Conservation (phyloP, 2,113 vertebrate genomes). For the Nanorana parkeri region DNA sequence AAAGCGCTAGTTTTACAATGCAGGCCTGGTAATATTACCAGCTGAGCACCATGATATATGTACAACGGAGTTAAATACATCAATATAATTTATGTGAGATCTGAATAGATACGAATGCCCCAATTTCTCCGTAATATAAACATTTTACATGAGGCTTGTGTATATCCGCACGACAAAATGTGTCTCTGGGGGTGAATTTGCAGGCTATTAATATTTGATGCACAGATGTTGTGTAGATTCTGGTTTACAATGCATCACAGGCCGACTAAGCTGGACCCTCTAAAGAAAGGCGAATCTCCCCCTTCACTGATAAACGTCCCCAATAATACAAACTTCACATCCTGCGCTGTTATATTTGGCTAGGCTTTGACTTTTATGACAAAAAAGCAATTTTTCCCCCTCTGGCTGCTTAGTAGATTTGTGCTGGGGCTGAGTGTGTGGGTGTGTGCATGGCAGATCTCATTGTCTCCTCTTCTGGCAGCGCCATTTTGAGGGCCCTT, state of each 20-base stretch:
- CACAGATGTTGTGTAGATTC: constrained; percentile 43
- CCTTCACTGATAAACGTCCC: neutral
- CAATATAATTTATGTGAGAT: constrained; percentile 45
- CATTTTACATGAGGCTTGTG: constrained; percentile 44
- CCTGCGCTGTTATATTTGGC: constrained; percentile 21
- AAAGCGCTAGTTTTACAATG: neutral
- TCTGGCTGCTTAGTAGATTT: neutral
- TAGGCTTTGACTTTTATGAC: neutral
- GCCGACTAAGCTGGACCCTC: constrained; percentile 7
- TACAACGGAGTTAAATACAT: constrained; percentile 28
- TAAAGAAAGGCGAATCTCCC: neutral
- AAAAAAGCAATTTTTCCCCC: neutral
- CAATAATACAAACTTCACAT: neutral
- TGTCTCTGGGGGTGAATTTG: constrained; percentile 31
- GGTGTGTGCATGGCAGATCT: constrained; percentile 21
- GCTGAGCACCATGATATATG: constrained; percentile 26
- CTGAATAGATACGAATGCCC: constrained; percentile 33
- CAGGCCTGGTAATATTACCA: constrained; percentile 10
- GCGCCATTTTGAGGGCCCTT: constrained; percentile 82
- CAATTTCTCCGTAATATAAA: constrained; percentile 43
- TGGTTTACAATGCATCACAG: constrained; percentile 17
- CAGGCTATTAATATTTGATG: constrained; percentile 50
- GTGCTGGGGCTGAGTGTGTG: neutral
- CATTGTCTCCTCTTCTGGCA: constrained; percentile 62
- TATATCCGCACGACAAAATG: constrained; percentile 31